These are phyloP conservation scores for Damaliscus lunatus DNA, from an alignment of 2,113 vertebrate species.

Conservation along the genomic window DNA sequence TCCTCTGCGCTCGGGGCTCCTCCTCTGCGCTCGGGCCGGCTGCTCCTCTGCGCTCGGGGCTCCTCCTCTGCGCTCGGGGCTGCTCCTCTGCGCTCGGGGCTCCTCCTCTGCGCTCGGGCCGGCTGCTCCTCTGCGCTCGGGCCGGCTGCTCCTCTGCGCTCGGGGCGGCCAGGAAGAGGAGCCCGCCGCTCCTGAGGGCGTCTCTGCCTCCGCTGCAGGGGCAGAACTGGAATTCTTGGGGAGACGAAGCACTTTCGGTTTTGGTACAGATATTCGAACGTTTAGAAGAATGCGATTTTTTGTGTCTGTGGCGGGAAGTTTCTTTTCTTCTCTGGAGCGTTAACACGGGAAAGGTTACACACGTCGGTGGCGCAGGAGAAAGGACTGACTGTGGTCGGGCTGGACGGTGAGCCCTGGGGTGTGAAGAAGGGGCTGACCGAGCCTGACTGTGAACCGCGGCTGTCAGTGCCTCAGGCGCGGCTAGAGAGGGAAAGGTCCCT, in stretches of 20 bases:
- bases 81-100: too few species aligned
- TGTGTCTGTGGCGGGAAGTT: background rate
- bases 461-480: accelerated
- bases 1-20: too few species aligned
- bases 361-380: background rate
- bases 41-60: too few species aligned
- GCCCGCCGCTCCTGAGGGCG: background rate
- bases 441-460: accelerated
- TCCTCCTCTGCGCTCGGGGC: background rate
- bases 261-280: background rate
- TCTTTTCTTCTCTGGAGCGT: background rate
- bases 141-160: too few species aligned
- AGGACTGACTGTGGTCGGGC: background rate
- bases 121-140: too few species aligned
- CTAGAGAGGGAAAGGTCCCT: accelerated
- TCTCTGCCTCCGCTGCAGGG: background rate
- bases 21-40: too few species aligned
- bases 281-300: background rate
- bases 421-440: background rate
- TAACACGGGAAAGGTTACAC: accelerated
- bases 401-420: accelerated
- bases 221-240: too few species aligned
- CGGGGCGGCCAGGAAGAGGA: too few species aligned
- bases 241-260: background rate
- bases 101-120: too few species aligned